phyloP scores from a whole-genome alignment of 2,113 vertebrate genomes.

The Centropus bengalensis region DNA sequence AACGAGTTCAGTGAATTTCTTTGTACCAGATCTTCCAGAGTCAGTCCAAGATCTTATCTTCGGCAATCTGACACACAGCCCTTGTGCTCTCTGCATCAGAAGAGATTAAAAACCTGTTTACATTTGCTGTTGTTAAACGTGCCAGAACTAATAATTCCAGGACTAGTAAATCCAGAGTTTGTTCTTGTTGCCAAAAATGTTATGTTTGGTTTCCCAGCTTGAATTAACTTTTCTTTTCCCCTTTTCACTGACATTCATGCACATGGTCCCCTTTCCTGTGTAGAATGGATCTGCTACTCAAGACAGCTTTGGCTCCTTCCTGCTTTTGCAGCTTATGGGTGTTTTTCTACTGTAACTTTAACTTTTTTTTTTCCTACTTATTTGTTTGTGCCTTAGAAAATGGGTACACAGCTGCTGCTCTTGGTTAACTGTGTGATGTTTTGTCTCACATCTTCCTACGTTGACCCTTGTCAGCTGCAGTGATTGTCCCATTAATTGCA shows the following conservation, averaged over 20 bases:
- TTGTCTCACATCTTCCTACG: background rate
- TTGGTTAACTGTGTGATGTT: background rate
- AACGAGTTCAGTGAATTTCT: background rate
- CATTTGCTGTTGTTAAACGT: background rate
- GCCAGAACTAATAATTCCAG: background rate
- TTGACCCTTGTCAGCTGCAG: background rate
- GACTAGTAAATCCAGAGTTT: background rate
- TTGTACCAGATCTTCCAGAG: background rate
- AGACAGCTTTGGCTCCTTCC: background rate
- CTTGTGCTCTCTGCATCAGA: background rate
- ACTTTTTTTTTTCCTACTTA: background rate
- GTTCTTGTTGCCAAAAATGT: background rate
- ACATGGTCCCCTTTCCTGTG: background rate
- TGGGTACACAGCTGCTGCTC: background rate
- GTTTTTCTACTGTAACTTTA: background rate
- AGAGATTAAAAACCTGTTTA: background rate
- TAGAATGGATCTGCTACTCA: background rate
- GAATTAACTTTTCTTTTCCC: background rate
- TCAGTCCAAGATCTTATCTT: background rate
- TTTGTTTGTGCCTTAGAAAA: background rate
- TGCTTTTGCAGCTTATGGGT: background rate
- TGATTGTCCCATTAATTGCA: background rate
- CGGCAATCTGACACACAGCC: background rate
- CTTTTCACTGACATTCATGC: background rate
- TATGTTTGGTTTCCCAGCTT: background rate